These are phyloP conservation scores for Stigmatopora argus DNA, from an alignment of 2,113 vertebrate species.

Conservation along the genomic window DNA sequence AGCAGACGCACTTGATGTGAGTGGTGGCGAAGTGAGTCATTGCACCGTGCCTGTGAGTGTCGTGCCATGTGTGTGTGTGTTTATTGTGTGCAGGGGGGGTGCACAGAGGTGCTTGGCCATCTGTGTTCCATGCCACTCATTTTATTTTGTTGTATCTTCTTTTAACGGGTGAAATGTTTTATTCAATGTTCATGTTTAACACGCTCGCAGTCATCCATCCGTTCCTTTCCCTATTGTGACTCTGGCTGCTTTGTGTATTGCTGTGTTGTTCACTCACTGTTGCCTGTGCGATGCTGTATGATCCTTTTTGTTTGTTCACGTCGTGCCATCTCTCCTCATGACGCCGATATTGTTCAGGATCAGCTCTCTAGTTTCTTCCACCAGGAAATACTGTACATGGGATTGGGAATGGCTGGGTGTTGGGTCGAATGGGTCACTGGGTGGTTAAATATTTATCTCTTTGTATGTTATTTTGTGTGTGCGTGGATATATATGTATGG, in stretches of 20 bases:
- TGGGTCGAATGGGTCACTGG: conserved; percentile 3
- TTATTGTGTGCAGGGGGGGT: conserved; percentile 79
- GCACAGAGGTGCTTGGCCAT: conserved; percentile 79
- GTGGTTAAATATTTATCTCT: conserved; percentile 28
- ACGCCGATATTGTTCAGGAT: conserved; percentile 83
- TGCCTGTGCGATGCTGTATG: conserved; percentile 18
- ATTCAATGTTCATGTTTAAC: conserved; percentile 69
- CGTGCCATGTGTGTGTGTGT: conserved; percentile 15
- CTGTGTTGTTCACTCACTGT: conserved; percentile 46
- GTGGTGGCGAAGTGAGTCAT: conserved; percentile 99
- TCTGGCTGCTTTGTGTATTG: conserved; percentile 76
- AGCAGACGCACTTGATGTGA: conserved; percentile 99
- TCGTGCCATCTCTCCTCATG: conserved; percentile 37
- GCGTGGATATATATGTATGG: not conserved
- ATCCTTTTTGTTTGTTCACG: conserved; percentile 22
- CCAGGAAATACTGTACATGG: not conserved
- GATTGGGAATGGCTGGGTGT: not conserved
- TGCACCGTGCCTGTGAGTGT: conserved; percentile 88
- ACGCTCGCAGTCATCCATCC: conserved; percentile 66
- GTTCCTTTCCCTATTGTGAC: conserved; percentile 49
- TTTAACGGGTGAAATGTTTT: conserved; percentile 62
- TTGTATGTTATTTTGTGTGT: conserved; percentile 6
- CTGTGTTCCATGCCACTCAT: conserved; percentile 78
- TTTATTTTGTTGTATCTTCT: conserved; percentile 43
- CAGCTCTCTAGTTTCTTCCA: conserved; percentile 59